Evolutionary conservation across 2,888 invertebrate species (phyloP).

Genomic region (Eretmocerus hayati): DNA sequence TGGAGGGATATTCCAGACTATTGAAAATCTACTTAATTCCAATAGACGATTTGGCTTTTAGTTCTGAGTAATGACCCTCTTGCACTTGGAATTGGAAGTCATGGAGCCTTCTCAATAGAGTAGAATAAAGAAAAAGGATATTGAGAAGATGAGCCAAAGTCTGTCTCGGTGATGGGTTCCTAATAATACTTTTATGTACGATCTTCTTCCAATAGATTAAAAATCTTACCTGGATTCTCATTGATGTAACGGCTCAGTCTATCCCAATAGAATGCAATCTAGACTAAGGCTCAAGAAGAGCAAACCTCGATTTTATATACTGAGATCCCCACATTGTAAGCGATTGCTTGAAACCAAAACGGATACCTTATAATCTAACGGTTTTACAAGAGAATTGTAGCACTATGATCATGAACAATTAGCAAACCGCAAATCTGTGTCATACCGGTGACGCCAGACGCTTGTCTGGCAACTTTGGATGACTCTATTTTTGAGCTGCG

Average conservation of each 20-base stretch:
- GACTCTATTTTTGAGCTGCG: conserved; percentile 19
- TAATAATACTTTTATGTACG: too few relatives aligned
- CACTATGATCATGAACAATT: conserved; percentile 43
- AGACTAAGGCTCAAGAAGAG: conserved; percentile 30
- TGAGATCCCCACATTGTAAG: conserved; percentile 23
- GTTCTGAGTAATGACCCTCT: too few relatives aligned
- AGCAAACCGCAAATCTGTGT: conserved; percentile 42
- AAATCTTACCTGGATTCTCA: conserved; percentile 38
- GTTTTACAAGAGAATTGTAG: conserved; percentile 38
- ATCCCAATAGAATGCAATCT: conserved; percentile 27
- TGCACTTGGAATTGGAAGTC: too few relatives aligned
- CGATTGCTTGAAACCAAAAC: conserved; percentile 31
- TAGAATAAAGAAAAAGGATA: not conserved
- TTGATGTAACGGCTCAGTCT: conserved; percentile 28
- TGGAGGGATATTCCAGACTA: too few relatives aligned
- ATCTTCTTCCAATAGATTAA: too few relatives aligned
- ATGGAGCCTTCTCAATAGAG: too few relatives aligned
- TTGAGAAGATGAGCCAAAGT: not conserved
- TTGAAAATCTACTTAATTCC: too few relatives aligned
- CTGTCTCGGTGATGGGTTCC: not conserved
- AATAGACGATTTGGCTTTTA: too few relatives aligned
- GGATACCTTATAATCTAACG: conserved; percentile 38
- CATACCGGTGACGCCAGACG: conserved; percentile 19
- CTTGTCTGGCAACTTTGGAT: conserved; percentile 14
- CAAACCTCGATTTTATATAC: conserved; percentile 31